These are phyloP conservation scores for Lathronympha strigana DNA, from an alignment of 2,888 invertebrate genomes.

Conservation along the genomic window DNA sequence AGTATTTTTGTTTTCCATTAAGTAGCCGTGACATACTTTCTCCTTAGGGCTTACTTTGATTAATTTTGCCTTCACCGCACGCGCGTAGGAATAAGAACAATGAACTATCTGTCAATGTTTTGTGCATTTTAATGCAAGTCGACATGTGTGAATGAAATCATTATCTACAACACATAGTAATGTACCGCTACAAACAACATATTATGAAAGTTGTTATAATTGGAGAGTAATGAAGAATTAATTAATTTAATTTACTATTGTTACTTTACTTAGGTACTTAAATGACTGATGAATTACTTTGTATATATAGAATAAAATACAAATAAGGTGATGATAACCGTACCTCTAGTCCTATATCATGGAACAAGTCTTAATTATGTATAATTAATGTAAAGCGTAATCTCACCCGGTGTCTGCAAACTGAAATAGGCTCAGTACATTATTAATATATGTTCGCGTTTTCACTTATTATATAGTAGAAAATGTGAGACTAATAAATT, in stretches of 20 bases:
- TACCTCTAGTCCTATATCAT: too few relatives aligned
- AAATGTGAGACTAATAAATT: conserved; percentile 25
- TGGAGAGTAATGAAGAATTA: too few relatives aligned
- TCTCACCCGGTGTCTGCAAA: not conserved
- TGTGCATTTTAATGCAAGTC: not conserved
- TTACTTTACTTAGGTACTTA: too few relatives aligned
- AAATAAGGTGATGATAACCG: too few relatives aligned
- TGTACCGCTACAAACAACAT: too few relatives aligned
- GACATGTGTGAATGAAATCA: conserved; percentile 14
- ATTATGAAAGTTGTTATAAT: too few relatives aligned
- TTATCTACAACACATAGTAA: conserved; percentile 6
- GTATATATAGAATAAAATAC: too few relatives aligned
- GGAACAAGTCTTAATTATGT: too few relatives aligned
- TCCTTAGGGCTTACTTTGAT: conserved; percentile 37
- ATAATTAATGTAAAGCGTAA: not conserved
- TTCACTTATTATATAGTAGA: conserved; percentile 8
- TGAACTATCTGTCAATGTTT: conserved; percentile 31
- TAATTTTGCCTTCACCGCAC: conserved; percentile 25
- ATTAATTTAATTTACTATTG: too few relatives aligned
- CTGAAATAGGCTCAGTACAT: not conserved
- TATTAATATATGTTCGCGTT: conserved; percentile 16
- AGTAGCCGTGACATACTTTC: conserved; percentile 40
- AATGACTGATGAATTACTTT: too few relatives aligned
- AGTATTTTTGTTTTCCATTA: conserved; percentile 17
- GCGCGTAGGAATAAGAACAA: conserved; percentile 33